Base-by-base conservation (phyloP, 2,888 invertebrate genomes). In the Aphrophora alni region DNA sequence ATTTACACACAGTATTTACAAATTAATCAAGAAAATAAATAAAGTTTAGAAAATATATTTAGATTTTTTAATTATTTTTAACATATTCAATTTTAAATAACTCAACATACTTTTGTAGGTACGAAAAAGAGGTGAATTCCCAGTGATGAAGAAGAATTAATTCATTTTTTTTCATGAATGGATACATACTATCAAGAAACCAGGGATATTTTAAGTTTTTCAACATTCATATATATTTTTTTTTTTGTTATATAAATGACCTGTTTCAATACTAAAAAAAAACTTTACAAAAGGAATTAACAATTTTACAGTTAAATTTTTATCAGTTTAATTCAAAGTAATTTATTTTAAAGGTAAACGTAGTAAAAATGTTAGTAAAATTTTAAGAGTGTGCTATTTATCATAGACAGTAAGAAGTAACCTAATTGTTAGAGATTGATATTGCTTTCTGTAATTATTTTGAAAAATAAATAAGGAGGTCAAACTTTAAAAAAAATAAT, bases 111-210 rank as follows among this genome's bases (percentile, higher is more conserved):
- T 59, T 59, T 59, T 59, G 59, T 59, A 59, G 59, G 59, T 59
- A 2, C 59, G 59, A 59, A 59, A 59, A 59, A 59, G 21, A 21
- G 59, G 21, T 59, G 59, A 59, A 59, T 59, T 59, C 21, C 59
- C 59, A 59, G 59, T 59, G 59, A 59, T 59, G 59, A 59, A 59
- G 59, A 59, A 59, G 59, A 59, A 21, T 59, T 59, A 59, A 59
- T 59, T 59, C 59, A 59, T 14, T 59, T 59, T 59, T 59, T 59
- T 59, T n/a, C 59, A 59, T 59, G 59, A 59, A 59, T 59, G 59
- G 59, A 59, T 59, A 21, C 59, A 59, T 21, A 21, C 59, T 59
- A 59, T 21, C 21, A 59, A 59, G 59, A 44, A 10, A 14, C 17
- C 44, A 44, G 44, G 3, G 44, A 10, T 44, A 17, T 44, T 44